phyloP scores from a whole-genome alignment of 2,888 invertebrate species.

The Mamestra brassicae region DNA sequence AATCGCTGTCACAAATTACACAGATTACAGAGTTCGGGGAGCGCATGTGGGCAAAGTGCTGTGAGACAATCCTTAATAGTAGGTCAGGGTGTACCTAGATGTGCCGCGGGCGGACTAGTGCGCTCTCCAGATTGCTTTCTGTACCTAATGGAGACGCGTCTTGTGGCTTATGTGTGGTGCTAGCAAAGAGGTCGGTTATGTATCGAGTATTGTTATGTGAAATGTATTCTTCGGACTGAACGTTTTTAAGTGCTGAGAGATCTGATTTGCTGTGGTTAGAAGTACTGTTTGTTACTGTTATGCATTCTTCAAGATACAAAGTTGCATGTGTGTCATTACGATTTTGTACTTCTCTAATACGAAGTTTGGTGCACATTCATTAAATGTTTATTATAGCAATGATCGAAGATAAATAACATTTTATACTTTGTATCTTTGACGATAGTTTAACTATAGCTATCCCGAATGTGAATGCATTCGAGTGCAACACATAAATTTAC shows the following conservation, averaged over 20 bases:
- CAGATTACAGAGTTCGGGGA: constrained; percentile 84
- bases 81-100: constrained; percentile 80
- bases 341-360: not conserved
- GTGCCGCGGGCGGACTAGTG: constrained; percentile 73
- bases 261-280: constrained; percentile 29
- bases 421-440: constrained; percentile 33
- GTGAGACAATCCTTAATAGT: constrained; percentile 87
- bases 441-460: constrained; percentile 17
- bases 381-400: not conserved
- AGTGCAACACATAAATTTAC: constrained; percentile 23
- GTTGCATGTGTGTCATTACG: not conserved
- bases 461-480: constrained; percentile 18
- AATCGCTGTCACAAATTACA: constrained; percentile 86
- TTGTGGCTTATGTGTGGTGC: constrained; percentile 59
- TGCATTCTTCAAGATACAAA: constrained; percentile 8
- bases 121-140: constrained; percentile 72
- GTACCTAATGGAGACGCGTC: constrained; percentile 65
- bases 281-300: constrained; percentile 9
- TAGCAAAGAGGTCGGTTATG: constrained; percentile 39
- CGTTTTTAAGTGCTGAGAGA: constrained; percentile 11
- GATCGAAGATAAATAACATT: not conserved
- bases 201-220: constrained; percentile 49
- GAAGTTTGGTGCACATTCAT: not conserved
- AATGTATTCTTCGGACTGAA: constrained; percentile 15
- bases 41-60: constrained; percentile 82